Conservation (phyloP, 2,888 invertebrate species). For the Isoperla grammatica region DNA sequence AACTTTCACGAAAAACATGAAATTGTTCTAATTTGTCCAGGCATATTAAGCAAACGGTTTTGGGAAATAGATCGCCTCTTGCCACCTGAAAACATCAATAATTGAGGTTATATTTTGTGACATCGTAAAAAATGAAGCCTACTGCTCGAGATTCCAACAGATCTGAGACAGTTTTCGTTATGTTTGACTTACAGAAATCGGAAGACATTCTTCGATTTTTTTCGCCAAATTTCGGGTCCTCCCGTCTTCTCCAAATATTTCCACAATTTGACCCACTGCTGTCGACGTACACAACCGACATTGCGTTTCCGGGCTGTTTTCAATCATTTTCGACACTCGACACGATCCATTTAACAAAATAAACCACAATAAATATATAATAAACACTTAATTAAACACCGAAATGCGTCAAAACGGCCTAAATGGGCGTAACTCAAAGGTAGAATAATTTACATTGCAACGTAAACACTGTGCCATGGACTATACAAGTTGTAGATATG, state of each 20-base stretch:
- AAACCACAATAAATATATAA: constrained; percentile 8
- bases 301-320: constrained; percentile 11
- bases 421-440: constrained; percentile 26
- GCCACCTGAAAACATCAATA: constrained; percentile 20
- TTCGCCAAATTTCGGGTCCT: constrained; percentile 16
- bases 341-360: constrained; percentile 21
- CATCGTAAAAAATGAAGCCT: neutral
- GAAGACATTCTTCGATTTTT: constrained; percentile 28
- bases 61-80: constrained; percentile 25
- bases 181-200: constrained; percentile 24
- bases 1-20: constrained; percentile 20
- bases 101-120: neutral
- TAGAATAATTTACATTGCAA: constrained; percentile 25
- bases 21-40: constrained; percentile 24
- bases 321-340: constrained; percentile 24
- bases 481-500: neutral
- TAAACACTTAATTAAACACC: constrained; percentile 6
- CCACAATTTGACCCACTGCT: constrained; percentile 24
- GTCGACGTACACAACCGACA: constrained; percentile 28
- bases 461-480: constrained; percentile 21
- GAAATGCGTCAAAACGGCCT: constrained; percentile 16
- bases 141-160: too few species aligned
- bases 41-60: constrained; percentile 24
- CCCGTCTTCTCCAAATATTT: constrained; percentile 28
- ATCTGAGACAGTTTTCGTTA: neutral